phyloP scores from a whole-genome alignment of 2,113 vertebrate genomes.

The Trogon surrucura region DNA sequence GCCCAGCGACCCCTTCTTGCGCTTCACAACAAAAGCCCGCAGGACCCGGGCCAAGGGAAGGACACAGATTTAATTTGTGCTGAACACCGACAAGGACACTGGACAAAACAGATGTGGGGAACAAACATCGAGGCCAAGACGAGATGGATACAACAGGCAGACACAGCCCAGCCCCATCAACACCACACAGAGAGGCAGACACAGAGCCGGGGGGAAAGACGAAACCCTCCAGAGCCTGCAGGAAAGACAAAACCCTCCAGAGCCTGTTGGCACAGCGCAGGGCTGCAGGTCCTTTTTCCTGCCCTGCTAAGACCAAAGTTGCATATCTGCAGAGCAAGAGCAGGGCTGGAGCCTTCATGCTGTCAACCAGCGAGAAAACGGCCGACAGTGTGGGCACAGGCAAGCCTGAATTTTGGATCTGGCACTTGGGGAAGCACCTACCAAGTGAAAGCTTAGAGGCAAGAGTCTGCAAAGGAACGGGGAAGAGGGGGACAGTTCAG shows the following conservation, averaged over 20 bases:
- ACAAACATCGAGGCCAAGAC: neutral
- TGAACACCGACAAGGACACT: neutral
- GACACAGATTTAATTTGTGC: neutral
- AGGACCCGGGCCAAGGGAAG: neutral
- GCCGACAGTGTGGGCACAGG: neutral
- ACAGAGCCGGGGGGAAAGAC: accelerated
- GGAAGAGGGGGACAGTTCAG: neutral
- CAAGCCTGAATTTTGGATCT: neutral
- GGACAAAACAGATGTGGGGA: neutral
- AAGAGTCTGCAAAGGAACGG: neutral
- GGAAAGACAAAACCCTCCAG: neutral
- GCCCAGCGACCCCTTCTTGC: neutral
- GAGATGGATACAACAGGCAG: conserved; percentile 4
- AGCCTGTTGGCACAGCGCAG: neutral
- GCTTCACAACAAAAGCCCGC: neutral
- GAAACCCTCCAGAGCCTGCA: neutral
- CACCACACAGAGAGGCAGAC: neutral
- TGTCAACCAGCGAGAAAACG: neutral
- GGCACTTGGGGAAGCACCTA: neutral
- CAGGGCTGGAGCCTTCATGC: neutral
- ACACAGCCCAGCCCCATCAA: neutral
- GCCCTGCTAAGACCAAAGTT: neutral
- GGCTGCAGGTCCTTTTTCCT: neutral
- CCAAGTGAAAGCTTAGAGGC: neutral
- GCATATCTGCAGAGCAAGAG: neutral